phyloP scores from a whole-genome alignment of 1,140 invertebrate species.

The Lepidurus arcticus region DNA sequence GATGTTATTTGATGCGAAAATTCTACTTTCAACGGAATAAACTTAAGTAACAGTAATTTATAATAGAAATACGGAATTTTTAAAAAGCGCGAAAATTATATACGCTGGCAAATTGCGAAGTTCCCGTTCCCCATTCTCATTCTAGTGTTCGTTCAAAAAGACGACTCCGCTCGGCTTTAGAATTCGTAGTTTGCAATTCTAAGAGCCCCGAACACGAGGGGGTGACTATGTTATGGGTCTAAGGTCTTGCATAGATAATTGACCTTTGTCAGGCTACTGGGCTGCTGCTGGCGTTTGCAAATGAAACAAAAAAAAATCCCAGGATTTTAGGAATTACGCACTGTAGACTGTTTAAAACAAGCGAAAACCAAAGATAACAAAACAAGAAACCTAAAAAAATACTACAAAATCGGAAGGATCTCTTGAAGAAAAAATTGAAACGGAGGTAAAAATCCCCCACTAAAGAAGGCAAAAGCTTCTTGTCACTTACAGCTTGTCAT shows the following conservation, averaged over 20 bases:
- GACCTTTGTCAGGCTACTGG: slow-evolving; percentile 9
- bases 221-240: background rate
- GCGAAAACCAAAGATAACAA: background rate
- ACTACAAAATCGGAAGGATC: background rate
- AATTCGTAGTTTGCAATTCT: slow-evolving; percentile 16
- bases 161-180: background rate
- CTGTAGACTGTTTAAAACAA: background rate
- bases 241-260: slow-evolving; percentile 16
- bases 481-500: slow-evolving; percentile 50
- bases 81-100: background rate
- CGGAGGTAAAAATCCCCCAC: background rate
- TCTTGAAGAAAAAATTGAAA: background rate
- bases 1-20: background rate
- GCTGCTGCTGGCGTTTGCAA: background rate
- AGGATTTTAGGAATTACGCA: background rate
- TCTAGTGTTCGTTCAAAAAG: background rate
- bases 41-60: background rate
- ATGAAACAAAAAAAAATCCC: background rate
- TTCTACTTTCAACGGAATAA: background rate
- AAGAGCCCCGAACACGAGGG: background rate
- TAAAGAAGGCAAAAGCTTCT: background rate
- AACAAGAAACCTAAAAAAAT: slow-evolving; percentile 1
- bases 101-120: background rate
- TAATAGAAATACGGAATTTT: background rate
- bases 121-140: background rate